phyloP scores from a whole-genome alignment of 1,140 invertebrate genomes.

The Bombyx mori region ASM3026992v2 NC_085129.1:21071501-21072000 shows the following conservation, averaged over 20 bases:
- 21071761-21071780: slow-evolving; percentile 22
- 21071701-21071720: slow-evolving; percentile 19
- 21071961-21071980: slow-evolving; percentile 10
- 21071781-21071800: slow-evolving; percentile 20
- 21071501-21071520: neutral
- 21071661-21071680: slow-evolving; percentile 7
- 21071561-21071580: slow-evolving; percentile 22
- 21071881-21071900: slow-evolving; percentile 21
- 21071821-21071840: slow-evolving; percentile 14
- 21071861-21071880: slow-evolving; percentile 20
- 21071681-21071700: slow-evolving; percentile 24
- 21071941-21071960: slow-evolving; percentile 10
- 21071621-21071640: slow-evolving; percentile 18
- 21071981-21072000: neutral
- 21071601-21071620: slow-evolving; percentile 5
- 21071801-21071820: slow-evolving; percentile 20
- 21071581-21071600: slow-evolving; percentile 5
- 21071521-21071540: neutral
- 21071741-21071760: slow-evolving; percentile 12
- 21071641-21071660: slow-evolving; percentile 12
- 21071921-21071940: slow-evolving; percentile 11
- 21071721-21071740: slow-evolving; percentile 14
- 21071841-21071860: slow-evolving; percentile 22
- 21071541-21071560: slow-evolving; percentile 19
- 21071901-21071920: slow-evolving; percentile 11